Conservation (phyloP, 2,113 vertebrate species). For the Ptilorrhoa leucosticta region DNA sequence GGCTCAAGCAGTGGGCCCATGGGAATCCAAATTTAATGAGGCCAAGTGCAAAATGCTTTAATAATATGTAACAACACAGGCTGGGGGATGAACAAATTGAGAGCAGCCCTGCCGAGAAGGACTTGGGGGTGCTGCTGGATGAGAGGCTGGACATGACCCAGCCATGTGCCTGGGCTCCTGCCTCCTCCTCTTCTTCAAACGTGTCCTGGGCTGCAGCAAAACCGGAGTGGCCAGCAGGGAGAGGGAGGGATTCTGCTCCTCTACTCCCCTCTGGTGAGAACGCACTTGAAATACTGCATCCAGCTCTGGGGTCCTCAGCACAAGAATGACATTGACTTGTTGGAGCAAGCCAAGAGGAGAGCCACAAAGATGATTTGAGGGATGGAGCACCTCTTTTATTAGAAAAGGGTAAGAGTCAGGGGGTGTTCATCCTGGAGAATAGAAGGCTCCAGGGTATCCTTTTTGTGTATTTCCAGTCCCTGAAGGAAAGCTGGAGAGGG, state of each 20-base stretch:
- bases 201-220: not conserved
- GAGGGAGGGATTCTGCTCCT: not conserved
- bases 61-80: not conserved
- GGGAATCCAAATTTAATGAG: not conserved
- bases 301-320: not conserved
- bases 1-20: not conserved
- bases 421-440: not conserved
- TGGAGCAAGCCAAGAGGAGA: not conserved
- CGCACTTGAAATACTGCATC: not conserved
- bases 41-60: not conserved
- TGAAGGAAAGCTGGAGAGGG: not conserved
- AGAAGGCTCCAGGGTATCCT: not conserved
- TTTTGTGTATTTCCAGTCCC: not conserved
- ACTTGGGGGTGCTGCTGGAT: not conserved
- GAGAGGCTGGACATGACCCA: not conserved
- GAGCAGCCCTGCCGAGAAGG: not conserved
- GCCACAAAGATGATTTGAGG: not conserved
- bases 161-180: too few species aligned
- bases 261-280: not conserved
- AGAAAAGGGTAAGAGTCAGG: not conserved
- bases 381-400: not conserved
- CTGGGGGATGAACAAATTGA: not conserved
- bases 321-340: not conserved
- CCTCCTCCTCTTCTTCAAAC: too few species aligned
- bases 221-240: fast-evolving